These are phyloP conservation scores for Meloidogyne exigua DNA, from an alignment of 1,140 invertebrate species.

Conservation along the genomic window DNA sequence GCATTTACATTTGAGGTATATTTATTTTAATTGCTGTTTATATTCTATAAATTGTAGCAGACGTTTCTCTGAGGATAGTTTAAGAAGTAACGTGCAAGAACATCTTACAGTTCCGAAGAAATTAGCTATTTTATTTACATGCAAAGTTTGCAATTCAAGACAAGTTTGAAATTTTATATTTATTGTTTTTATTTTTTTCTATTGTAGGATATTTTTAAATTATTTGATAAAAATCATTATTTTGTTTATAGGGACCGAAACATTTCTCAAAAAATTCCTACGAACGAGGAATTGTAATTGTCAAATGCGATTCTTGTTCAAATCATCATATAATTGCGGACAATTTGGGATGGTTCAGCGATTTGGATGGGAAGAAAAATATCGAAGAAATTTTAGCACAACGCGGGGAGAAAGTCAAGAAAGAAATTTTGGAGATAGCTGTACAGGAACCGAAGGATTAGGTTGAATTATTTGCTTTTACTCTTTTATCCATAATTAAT, in stretches of 20 bases:
- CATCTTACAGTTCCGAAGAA: conserved; percentile 6
- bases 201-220: background rate
- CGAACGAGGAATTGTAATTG: conserved; percentile 66
- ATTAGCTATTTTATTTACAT: conserved; percentile 54
- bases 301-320: conserved; percentile 60
- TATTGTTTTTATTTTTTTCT: background rate
- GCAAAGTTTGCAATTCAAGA: conserved; percentile 59
- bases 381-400: conserved; percentile 67
- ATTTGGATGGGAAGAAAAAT: conserved; percentile 65
- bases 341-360: conserved; percentile 67
- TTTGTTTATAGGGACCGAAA: conserved; percentile 64
- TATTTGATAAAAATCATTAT: background rate
- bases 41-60: background rate
- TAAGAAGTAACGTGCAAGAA: background rate
- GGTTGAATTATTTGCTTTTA: background rate
- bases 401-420: conserved; percentile 65
- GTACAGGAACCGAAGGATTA: background rate
- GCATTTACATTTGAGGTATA: background rate
- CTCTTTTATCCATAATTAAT: background rate
- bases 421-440: background rate
- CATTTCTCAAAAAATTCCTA: conserved; percentile 66
- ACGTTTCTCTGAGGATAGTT: background rate
- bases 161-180: conserved; percentile 42
- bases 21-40: background rate
- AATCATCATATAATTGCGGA: conserved; percentile 68